phyloP scores from a whole-genome alignment of 2,888 invertebrate species.

The Drosophila siamana region DNA sequence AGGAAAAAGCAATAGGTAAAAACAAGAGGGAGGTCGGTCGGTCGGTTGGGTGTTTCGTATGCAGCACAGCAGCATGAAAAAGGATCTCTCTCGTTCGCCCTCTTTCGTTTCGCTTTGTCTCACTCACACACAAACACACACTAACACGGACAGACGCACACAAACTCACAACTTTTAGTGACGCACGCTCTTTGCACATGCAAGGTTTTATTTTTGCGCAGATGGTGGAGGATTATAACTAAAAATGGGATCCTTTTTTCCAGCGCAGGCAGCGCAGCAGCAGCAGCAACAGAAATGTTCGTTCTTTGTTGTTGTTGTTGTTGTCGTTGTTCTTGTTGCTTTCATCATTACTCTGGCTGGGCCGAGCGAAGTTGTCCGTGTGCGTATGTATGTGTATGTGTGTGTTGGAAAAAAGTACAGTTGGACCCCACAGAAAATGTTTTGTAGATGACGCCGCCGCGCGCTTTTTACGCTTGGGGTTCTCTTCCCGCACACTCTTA shows the following conservation, averaged over 20 bases:
- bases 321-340: constrained; percentile 27
- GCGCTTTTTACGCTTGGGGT: constrained; percentile 28
- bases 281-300: constrained; percentile 26
- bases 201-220: constrained; percentile 79
- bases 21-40: constrained; percentile 53
- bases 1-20: constrained; percentile 63
- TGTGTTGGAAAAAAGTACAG: constrained; percentile 66
- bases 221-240: constrained; percentile 76
- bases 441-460: constrained; percentile 51
- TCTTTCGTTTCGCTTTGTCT: constrained; percentile 44
- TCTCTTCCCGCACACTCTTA: not conserved
- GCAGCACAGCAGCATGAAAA: constrained; percentile 55
- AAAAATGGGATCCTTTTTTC: constrained; percentile 77
- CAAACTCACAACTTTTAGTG: constrained; percentile 31
- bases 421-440: constrained; percentile 59
- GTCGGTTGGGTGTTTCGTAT: constrained; percentile 18
- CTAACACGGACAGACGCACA: not conserved
- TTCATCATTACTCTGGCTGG: constrained; percentile 21
- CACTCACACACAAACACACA: constrained; percentile 5
- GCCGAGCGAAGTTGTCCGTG: constrained; percentile 27
- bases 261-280: constrained; percentile 52
- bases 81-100: constrained; percentile 70
- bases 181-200: constrained; percentile 77
- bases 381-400: not conserved
- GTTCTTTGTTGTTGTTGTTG: constrained; percentile 16